Evolutionary conservation across 2,797 vertebrate genomes (phyloP).

Genomic region (Hemitrygon akajei): DNA sequence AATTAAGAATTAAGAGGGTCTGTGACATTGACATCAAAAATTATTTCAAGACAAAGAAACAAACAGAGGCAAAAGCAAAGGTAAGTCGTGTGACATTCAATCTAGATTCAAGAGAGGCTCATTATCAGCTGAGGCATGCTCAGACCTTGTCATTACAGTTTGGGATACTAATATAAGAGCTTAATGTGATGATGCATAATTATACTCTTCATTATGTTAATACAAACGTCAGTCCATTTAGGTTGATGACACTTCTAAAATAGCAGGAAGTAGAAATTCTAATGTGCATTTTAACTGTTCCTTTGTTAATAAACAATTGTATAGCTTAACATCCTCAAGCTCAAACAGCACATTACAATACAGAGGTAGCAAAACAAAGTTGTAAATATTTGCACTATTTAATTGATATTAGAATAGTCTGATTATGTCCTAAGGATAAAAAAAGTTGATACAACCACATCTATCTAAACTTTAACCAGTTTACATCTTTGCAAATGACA

Average conservation of each 20-base stretch:
- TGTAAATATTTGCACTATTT: neutral
- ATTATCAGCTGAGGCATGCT: neutral
- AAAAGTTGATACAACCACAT: neutral
- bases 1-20: neutral
- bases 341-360: neutral
- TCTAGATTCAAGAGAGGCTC: neutral
- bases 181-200: conserved; percentile 4
- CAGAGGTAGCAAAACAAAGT: neutral
- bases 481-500: neutral
- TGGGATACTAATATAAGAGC: neutral
- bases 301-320: neutral
- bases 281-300: neutral
- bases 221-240: neutral
- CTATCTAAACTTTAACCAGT: neutral
- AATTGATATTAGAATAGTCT: neutral
- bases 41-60: neutral
- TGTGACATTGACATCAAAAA: neutral
- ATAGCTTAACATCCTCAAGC: neutral
- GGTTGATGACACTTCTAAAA: neutral
- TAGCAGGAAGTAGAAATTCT: neutral
- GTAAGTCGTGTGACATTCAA: neutral
- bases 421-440: neutral
- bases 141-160: neutral
- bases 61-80: neutral
- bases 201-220: neutral